Conservation (phyloP, 2,113 vertebrate genomes). For the cattle (Bos taurus) region DNA sequence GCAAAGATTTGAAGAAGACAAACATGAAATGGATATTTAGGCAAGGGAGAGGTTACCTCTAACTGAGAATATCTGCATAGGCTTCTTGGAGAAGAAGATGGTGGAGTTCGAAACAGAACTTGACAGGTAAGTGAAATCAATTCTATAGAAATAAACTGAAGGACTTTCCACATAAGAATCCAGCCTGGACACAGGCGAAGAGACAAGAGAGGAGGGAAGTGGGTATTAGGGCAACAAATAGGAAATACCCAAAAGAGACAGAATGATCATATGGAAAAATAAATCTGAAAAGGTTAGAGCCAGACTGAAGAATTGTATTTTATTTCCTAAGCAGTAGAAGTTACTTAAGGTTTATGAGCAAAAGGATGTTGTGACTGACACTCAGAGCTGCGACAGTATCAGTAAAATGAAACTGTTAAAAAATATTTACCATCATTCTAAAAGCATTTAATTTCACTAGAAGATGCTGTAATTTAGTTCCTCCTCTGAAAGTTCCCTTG, state of each 20-base stretch:
- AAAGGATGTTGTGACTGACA: background rate
- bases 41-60: background rate
- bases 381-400: background rate
- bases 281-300: background rate
- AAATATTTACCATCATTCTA: background rate
- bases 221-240: background rate
- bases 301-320: background rate
- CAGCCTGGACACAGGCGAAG: background rate
- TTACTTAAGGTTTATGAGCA: slow-evolving; percentile 1
- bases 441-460: slow-evolving; percentile 45
- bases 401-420: slow-evolving; percentile 32
- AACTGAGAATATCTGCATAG: background rate
- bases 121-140: too few relatives aligned
- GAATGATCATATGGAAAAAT: background rate
- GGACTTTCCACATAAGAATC: background rate
- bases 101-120: background rate
- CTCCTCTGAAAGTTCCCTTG: background rate
- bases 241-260: background rate
- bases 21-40: background rate
- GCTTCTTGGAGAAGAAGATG: background rate
- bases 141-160: background rate
- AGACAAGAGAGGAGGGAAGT: background rate
- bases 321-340: slow-evolving; percentile 14
- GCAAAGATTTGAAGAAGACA: background rate
- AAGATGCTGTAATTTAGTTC: background rate